phyloP scores from a whole-genome alignment of 35 echinoderm and acorn worm genomes.

The Anneissia japonica region DNA sequence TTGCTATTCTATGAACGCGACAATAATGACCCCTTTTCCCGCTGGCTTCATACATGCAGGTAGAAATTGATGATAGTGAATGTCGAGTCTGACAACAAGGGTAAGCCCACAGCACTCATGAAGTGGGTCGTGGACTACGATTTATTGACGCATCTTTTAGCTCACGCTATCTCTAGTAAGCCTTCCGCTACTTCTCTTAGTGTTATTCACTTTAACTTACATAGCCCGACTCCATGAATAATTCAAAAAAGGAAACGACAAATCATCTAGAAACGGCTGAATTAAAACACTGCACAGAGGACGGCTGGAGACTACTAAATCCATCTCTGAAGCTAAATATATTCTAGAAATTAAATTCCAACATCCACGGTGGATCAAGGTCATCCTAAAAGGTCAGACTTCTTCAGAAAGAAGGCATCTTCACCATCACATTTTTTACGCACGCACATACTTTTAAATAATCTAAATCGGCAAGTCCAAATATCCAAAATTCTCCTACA shows the following conservation, averaged over 20 bases:
- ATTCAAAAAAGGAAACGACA: neutral
- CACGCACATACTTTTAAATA: neutral
- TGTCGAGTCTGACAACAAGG: neutral
- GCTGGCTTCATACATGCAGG: neutral
- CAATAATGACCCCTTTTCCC: neutral
- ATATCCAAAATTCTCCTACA: neutral
- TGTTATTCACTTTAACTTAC: conserved; percentile 2
- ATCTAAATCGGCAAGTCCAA: neutral
- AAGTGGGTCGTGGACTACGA: neutral
- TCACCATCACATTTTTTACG: neutral
- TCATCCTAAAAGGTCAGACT: neutral
- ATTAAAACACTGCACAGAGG: neutral
- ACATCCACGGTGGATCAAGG: neutral
- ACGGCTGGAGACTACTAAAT: neutral
- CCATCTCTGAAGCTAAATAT: neutral
- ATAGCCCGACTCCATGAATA: neutral
- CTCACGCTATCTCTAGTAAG: neutral
- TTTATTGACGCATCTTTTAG: neutral
- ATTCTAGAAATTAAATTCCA: neutral
- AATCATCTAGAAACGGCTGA: neutral
- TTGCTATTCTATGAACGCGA: neutral
- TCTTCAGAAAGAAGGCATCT: neutral
- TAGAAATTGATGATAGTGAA: neutral
- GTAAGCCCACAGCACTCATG: neutral
- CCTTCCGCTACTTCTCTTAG: neutral